phyloP scores from a whole-genome alignment of 37 sponge, comb jelly and placozoan species.

The Bolinopsis microptera region DNA sequence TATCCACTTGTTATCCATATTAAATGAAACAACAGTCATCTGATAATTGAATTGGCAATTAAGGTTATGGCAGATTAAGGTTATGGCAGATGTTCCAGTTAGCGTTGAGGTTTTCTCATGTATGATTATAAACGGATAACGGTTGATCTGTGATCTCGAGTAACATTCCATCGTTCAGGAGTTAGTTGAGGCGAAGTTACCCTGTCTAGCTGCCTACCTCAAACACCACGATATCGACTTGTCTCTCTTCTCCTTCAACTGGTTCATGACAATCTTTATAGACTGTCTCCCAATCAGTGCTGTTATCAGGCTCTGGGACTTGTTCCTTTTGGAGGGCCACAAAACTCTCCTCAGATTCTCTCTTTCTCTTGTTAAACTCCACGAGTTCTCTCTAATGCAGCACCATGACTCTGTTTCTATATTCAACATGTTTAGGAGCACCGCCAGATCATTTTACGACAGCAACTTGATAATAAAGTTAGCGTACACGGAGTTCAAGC shows the following conservation, averaged over 20 bases:
- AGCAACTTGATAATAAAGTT: constrained; percentile 28
- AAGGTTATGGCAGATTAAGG: no score
- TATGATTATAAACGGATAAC: no score
- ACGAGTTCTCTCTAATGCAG: constrained; percentile 56
- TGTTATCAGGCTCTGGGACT: constrained; percentile 42
- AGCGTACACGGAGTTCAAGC: constrained; percentile 53
- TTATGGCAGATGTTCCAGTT: no score
- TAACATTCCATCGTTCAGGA: background rate
- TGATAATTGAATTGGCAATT: no score
- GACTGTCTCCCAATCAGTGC: constrained; percentile 57
- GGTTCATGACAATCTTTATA: constrained; percentile 65
- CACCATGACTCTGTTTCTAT: constrained; percentile 46
- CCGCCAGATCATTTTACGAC: constrained; percentile 56
- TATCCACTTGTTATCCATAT: background rate
- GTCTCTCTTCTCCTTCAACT: constrained; percentile 63
- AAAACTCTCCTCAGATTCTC: constrained; percentile 53
- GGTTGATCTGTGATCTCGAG: background rate
- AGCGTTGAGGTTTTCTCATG: no score
- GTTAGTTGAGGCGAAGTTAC: constrained; percentile 35
- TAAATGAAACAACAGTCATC: no score
- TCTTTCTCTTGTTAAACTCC: constrained; percentile 23
- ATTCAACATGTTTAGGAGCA: constrained; percentile 52
- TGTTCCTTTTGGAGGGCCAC: constrained; percentile 61
- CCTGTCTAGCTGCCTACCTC: constrained; percentile 52
- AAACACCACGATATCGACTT: constrained; percentile 62